Base-by-base conservation (phyloP, 2,113 vertebrate genomes). In the Larimichthys polyactis region DNA sequence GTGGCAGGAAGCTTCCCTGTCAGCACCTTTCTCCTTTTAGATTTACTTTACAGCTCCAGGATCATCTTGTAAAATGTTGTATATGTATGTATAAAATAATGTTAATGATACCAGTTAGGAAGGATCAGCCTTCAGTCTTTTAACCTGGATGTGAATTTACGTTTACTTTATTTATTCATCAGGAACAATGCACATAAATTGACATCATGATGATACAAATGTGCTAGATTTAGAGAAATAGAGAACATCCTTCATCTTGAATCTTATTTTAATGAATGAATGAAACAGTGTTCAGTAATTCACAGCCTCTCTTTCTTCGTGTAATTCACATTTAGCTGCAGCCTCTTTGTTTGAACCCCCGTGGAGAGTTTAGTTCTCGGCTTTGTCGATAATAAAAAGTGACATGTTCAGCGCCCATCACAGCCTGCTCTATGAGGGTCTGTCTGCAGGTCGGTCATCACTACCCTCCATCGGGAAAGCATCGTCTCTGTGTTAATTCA, bases 301-400 rank as follows among this genome's bases (percentile, higher is more conserved):
- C 49, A 75, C 55, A 51, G 44, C 5, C 19, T 68, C 66, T 59
- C 60, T 60, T 58, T 40, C 24, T 59, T 71, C 44, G 7, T 85
- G 70, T 58, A 52, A 64, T 86, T 81, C 83, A 57, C 48, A 32
- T 77, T 88, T 63, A 71, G 75, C 75, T 81, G 79, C 83, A 81
- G 81, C 59, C 77, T 74, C 71, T 0, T 48, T 55, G 75, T 59
- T 71, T 49, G 48, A 79, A 83, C 57, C 77, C 46, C 86, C 27
- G 70, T 5, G 62, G 58, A 79, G 78, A 62, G 68, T 85, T 83
- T 29, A 82, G 57, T 58, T 67, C 65, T 71, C 6, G 0, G 43
- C 54, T 87, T 65, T 79, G 77, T 52, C 36, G n/a, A 59, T 91
- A 67, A 93, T 87, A 81, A 79, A 89, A 90, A 75, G 87, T 87